These are phyloP conservation scores for Aphidius colemani DNA, from an alignment of 2,888 invertebrate genomes.

Conservation along the genomic window DNA sequence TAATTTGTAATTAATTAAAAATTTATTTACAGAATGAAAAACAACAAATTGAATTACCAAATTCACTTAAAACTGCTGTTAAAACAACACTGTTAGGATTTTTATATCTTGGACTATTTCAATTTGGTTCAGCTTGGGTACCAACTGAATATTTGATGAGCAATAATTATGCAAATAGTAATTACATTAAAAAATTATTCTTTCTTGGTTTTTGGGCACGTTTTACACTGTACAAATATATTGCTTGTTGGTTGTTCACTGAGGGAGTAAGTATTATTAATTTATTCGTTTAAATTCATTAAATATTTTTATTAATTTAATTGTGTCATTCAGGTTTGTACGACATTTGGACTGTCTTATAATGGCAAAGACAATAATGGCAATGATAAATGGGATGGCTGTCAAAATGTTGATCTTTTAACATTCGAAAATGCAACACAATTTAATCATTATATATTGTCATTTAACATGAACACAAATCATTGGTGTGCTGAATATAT, in stretches of 20 bases:
- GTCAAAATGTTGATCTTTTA: slow-evolving; percentile 84
- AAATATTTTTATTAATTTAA: not conserved
- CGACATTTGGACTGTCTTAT: slow-evolving; percentile 78
- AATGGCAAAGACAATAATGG: slow-evolving; percentile 74
- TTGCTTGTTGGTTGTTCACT: slow-evolving; percentile 89
- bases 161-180: slow-evolving; percentile 64
- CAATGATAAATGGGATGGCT: slow-evolving; percentile 80
- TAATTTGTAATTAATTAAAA: not conserved
- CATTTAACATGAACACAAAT: slow-evolving; percentile 96
- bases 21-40: slow-evolving; percentile 33
- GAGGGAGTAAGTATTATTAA: slow-evolving; percentile 67
- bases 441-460: slow-evolving; percentile 85
- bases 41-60: slow-evolving; percentile 41
- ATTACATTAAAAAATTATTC: slow-evolving; percentile 67
- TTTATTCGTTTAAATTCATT: not conserved
- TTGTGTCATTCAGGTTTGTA: slow-evolving; percentile 47
- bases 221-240: slow-evolving; percentile 86
- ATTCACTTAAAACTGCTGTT: slow-evolving; percentile 64
- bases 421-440: slow-evolving; percentile 82
- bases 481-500: slow-evolving; percentile 92
- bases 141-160: slow-evolving; percentile 76
- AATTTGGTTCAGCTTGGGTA: slow-evolving; percentile 72
- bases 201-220: slow-evolving; percentile 84
- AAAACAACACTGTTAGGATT: slow-evolving; percentile 71
- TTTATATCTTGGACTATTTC: slow-evolving; percentile 74